Evolutionary conservation across 2,888 invertebrate species (phyloP), one percentile per base, ranked within the genome.

Genomic region (Stegana nigrithorax): DNA sequence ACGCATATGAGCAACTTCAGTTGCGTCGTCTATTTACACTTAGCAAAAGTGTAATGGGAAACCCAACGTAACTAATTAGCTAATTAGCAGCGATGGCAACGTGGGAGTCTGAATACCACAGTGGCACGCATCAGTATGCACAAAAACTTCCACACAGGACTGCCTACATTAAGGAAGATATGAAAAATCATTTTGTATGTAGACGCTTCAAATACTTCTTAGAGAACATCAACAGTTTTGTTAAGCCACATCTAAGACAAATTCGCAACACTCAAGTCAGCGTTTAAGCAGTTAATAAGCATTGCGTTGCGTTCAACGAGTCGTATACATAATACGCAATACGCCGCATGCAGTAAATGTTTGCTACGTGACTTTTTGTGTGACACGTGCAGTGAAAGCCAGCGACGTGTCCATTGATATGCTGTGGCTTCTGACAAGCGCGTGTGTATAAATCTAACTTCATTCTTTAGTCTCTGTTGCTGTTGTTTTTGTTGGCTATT

Each of bases 361-460:
- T 66, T 73, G 72, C 69, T 77, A 75, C 78, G 75, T 77, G 75
- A 77, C 73, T 77, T 72, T 69, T 64, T 60, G 57, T 57, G 59
- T 65, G 55, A 65, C 75, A 74, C 72, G 73, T 69, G 59, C 67
- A 72, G 51, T 66, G 65, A 55, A 70, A 66, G 39, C 6, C 39
- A 68, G 55, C 44, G 45, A 42, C 72, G 44, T 55, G 66, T 65
- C 59, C 55, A 47, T 62, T 62, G 60, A 5, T 6, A 36, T 36
- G 14, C 10, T 36, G 36, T 3, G 29, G 10, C n/a, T 39, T 14
- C 17, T n/a, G n/a, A 17, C 17, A 1, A 39, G 39, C 4, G 39
- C 17, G 39, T 39, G 39, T 36, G 36, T 36, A 10, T 39, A 32
- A 32, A 25, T 51, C 55, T 12, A 6, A 23, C 47, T 26, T 50